phyloP scores from a whole-genome alignment of 30 jellyfish, hydroid and myxozoan species.

The Cassiopea xamachana region DNA sequence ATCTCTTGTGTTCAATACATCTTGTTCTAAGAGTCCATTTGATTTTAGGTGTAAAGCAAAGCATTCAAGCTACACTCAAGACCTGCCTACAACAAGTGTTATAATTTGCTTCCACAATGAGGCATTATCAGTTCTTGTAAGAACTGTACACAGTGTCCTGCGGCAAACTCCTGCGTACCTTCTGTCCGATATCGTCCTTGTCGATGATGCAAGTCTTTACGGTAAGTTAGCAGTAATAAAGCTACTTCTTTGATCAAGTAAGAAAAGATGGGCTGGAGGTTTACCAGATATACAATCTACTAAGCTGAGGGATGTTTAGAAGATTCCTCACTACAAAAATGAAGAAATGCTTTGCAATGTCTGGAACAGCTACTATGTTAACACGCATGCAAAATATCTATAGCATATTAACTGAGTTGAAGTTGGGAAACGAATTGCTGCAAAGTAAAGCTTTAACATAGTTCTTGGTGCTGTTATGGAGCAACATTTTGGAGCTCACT shows the following conservation, averaged over 20 bases:
- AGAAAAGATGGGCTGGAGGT: not conserved
- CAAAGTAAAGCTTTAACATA: no score
- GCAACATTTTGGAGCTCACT: no score
- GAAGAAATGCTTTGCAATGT: no score
- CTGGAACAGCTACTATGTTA: no score
- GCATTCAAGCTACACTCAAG: constrained; percentile 78
- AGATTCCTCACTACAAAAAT: not conserved
- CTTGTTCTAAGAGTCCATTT: not conserved
- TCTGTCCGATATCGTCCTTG: constrained; percentile 79
- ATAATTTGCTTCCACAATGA: constrained; percentile 94
- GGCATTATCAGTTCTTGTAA: constrained; percentile 84
- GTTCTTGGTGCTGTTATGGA: no score
- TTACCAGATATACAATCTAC: not conserved
- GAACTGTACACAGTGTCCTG: constrained; percentile 95
- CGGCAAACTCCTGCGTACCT: constrained; percentile 90
- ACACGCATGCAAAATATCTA: no score
- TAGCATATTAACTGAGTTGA: no score
- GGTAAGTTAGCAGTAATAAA: constrained; percentile 51
- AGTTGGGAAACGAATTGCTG: no score
- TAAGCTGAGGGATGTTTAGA: not conserved
- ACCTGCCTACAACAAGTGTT: constrained; percentile 92
- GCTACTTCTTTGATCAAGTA: not conserved
- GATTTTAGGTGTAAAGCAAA: constrained; percentile 75
- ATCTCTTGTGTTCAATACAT: not conserved
- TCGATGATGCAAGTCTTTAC: constrained; percentile 89